Conservation (phyloP, 2,888 invertebrate genomes). For the Metopia argyrocephala region DNA sequence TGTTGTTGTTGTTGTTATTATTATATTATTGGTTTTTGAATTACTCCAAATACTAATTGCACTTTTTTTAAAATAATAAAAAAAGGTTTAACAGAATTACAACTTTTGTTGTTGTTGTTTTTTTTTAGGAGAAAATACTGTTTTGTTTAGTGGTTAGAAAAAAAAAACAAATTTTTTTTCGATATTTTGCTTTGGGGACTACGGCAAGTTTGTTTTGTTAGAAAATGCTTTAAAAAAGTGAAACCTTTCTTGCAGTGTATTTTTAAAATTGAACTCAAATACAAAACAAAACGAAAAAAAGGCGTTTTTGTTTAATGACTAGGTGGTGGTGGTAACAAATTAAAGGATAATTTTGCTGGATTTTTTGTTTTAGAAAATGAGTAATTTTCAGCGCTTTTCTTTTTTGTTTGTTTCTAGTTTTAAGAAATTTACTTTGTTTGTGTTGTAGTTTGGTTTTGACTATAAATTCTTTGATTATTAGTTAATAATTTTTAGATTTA, state of each 20-base stretch:
- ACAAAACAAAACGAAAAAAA: background rate
- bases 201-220: background rate
- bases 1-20: constrained; percentile 53
- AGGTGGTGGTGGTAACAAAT: background rate
- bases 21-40: constrained; percentile 61
- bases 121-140: constrained; percentile 40
- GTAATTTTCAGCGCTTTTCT: constrained; percentile 49
- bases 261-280: no score
- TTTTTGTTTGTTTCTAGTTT: constrained; percentile 31
- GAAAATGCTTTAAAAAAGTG: constrained; percentile 48
- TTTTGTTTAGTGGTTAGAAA: constrained; percentile 18
- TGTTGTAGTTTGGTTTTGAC: constrained; percentile 65
- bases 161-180: constrained; percentile 9
- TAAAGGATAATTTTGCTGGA: constrained; percentile 40
- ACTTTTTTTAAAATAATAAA: constrained; percentile 61
- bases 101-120: background rate
- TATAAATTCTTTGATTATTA: constrained; percentile 70
- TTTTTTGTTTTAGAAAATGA: constrained; percentile 55
- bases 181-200: background rate
- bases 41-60: constrained; percentile 66
- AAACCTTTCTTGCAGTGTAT: constrained; percentile 57
- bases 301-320: constrained; percentile 13
- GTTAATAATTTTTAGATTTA: constrained; percentile 67
- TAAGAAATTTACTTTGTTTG: constrained; percentile 11
- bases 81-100: constrained; percentile 9